Evolutionary conservation across 2,113 vertebrate genomes (phyloP).

Genomic region (Ictalurus punctatus): DNA sequence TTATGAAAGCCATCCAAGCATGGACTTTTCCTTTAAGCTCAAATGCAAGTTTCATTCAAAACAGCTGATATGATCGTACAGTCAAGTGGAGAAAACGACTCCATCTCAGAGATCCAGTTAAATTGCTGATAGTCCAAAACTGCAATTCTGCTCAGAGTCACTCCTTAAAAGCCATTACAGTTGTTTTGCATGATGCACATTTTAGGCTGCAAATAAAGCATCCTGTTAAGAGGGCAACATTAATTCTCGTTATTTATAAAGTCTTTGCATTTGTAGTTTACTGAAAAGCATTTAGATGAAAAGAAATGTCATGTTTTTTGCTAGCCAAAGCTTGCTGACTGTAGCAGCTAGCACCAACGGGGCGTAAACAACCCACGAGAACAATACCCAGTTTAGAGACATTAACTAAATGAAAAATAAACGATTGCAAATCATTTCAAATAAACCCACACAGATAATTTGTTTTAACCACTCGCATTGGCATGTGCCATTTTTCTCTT

Average conservation of each 20-base stretch:
- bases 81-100: background rate
- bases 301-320: background rate
- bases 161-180: background rate
- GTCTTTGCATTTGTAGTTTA: background rate
- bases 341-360: slow-evolving; percentile 16
- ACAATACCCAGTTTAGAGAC: slow-evolving; percentile 12
- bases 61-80: background rate
- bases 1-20: background rate
- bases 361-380: slow-evolving; percentile 37
- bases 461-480: background rate
- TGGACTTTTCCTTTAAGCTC: background rate
- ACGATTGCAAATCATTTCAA: background rate
- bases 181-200: background rate
- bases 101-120: background rate
- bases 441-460: background rate
- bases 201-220: background rate
- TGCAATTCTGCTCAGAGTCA: background rate
- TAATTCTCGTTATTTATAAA: too few relatives aligned
- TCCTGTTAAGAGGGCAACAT: background rate
- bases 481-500: background rate
- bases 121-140: background rate
- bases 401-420: background rate
- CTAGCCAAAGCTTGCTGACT: background rate
- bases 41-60: background rate
- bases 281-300: background rate